Conservation (phyloP, 2,113 vertebrate species). For the Kryptolebias marmoratus region DNA sequence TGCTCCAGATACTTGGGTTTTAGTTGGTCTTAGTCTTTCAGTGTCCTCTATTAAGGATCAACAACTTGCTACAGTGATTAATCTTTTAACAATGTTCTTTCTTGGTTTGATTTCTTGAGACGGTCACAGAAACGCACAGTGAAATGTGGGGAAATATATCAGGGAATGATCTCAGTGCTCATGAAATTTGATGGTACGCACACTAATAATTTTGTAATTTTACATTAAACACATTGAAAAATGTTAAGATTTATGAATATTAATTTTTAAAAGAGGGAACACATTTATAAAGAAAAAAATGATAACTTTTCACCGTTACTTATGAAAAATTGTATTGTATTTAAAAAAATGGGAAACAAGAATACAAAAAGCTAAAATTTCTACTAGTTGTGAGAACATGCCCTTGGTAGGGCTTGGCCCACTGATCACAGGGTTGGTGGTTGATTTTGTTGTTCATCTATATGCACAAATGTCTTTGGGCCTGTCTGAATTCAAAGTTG, state of each 20-base stretch:
- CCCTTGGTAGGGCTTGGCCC: background rate
- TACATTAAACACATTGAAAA: background rate
- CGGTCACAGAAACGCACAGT: background rate
- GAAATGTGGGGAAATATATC: background rate
- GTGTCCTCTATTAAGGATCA: background rate
- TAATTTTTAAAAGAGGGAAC: background rate
- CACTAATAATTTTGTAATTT: background rate
- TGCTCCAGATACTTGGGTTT: background rate
- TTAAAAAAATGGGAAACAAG: background rate
- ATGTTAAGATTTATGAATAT: background rate
- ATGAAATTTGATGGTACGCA: background rate
- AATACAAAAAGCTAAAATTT: background rate
- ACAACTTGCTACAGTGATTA: background rate
- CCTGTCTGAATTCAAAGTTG: background rate
- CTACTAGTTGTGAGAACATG: background rate
- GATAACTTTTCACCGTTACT: background rate
- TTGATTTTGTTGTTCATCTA: background rate
- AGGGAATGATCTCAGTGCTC: background rate
- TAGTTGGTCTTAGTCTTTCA: fast-evolving
- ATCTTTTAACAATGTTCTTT: background rate
- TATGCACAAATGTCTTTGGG: background rate
- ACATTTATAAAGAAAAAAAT: background rate
- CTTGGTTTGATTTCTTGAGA: background rate
- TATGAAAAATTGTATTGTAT: background rate
- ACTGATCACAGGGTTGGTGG: background rate